A percentile compares a stretch with the other conserved stretches of the same genome.
Evolutionary conservation across 2,888 invertebrate species (phyloP).

Genomic region (Aromia moschata): DNA sequence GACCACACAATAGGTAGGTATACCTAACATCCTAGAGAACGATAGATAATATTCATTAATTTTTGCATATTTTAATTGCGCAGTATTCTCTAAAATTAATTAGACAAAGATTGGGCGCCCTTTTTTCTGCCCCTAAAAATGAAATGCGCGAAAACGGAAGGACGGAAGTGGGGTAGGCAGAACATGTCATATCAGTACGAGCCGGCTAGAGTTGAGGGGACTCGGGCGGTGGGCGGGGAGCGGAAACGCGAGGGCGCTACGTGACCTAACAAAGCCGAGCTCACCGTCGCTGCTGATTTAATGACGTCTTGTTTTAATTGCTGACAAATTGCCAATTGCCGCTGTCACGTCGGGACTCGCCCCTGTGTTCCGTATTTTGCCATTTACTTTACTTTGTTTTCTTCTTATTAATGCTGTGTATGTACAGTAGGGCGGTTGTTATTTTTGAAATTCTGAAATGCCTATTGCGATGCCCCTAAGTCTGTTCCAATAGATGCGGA

Average conservation of each 20-base stretch:
- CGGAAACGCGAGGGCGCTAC: conserved; percentile 54
- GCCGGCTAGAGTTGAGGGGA: conserved; percentile 27
- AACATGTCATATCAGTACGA: conserved; percentile 43
- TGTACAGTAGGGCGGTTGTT: neutral
- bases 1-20: no score
- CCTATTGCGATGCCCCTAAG: no score
- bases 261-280: conserved; percentile 64
- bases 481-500: no score
- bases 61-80: no score
- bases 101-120: neutral
- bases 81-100: no score
- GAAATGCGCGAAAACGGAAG: conserved; percentile 19
- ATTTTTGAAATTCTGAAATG: no score
- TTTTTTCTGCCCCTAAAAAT: neutral
- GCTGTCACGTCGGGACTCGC: conserved; percentile 39
- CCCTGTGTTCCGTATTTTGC: conserved; percentile 28
- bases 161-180: conserved; percentile 24
- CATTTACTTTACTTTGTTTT: conserved; percentile 36
- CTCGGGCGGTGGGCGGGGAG: conserved; percentile 31
- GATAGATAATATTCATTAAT: no score
- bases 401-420: conserved; percentile 26
- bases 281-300: conserved; percentile 61
- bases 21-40: no score
- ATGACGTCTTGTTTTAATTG: conserved; percentile 65
- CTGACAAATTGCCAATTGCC: conserved; percentile 64